These are phyloP conservation scores for Meloidogyne hapla DNA, from an alignment of 1,140 invertebrate species.

Conservation along the genomic window DNA sequence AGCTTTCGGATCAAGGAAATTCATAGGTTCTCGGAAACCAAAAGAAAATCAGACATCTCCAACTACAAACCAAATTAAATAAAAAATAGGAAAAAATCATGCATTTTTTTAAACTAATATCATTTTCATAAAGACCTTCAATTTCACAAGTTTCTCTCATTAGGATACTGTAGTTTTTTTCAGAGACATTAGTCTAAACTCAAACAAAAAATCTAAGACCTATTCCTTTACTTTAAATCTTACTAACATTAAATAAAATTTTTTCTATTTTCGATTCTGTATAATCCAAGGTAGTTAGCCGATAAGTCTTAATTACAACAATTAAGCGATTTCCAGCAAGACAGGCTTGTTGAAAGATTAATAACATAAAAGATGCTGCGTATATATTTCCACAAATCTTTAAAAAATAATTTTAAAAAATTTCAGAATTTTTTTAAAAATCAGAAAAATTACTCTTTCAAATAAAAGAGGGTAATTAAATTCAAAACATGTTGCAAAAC, in stretches of 20 bases:
- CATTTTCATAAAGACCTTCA: too few relatives aligned
- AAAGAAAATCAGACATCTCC: too few relatives aligned
- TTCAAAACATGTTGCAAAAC: background rate
- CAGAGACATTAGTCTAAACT: too few relatives aligned
- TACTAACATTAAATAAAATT: background rate
- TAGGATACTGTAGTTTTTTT: too few relatives aligned
- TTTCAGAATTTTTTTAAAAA: too few relatives aligned
- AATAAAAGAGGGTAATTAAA: background rate
- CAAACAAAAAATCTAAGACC: too few relatives aligned
- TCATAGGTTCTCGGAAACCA: too few relatives aligned
- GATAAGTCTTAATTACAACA: background rate
- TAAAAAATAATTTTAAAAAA: background rate
- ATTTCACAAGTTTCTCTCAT: too few relatives aligned
- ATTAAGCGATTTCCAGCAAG: background rate
- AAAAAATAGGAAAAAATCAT: too few relatives aligned
- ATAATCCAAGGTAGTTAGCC: background rate
- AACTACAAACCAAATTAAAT: too few relatives aligned
- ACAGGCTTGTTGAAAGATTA: background rate
- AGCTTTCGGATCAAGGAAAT: too few relatives aligned
- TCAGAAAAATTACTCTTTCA: background rate
- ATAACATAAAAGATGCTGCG: background rate
- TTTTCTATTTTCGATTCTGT: background rate
- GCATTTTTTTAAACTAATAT: too few relatives aligned
- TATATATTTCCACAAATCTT: constrained; percentile 6
- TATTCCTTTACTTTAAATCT: background rate